Percentiles rank a stretch among this genome's conserved stretches.
Evolutionary conservation across 2,888 invertebrate species (phyloP).

Genomic region (Ophion ventricosus): DNA sequence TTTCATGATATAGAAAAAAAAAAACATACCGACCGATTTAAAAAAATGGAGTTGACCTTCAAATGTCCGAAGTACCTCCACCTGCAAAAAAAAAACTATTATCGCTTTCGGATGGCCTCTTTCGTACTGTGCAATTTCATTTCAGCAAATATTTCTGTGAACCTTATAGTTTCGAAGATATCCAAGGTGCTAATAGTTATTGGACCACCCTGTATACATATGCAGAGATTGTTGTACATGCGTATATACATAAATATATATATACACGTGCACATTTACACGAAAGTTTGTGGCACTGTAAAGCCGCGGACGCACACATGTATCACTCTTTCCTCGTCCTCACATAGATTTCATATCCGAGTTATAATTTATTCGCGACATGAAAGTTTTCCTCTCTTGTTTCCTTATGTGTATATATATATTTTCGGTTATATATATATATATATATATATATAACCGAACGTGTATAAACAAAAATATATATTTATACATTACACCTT

Average conservation of each 20-base stretch:
- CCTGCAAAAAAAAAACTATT: too few species aligned
- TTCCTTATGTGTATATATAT: conserved; percentile 16
- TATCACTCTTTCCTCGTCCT: conserved; percentile 42
- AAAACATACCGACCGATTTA: too few species aligned
- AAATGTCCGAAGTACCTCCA: too few species aligned
- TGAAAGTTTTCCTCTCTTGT: conserved; percentile 59
- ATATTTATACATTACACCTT: conserved; percentile 15
- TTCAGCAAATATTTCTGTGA: too few species aligned
- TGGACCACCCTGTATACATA: too few species aligned
- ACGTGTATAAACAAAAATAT: conserved; percentile 27
- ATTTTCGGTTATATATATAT: conserved; percentile 3
- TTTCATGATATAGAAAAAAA: too few species aligned
- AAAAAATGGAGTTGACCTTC: too few species aligned
- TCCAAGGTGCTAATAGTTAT: too few species aligned
- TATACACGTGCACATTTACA: conserved; percentile 24
- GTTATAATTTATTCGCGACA: conserved; percentile 65
- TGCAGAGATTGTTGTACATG: background rate
- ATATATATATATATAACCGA: background rate
- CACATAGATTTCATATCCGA: conserved; percentile 65
- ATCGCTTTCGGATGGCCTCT: too few species aligned
- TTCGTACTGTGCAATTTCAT: too few species aligned
- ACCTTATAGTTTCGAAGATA: too few species aligned
- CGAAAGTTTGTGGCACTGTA: conserved; percentile 54
- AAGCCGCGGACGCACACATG: conserved; percentile 20
- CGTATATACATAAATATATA: background rate